Evolutionary conservation across 2,888 invertebrate species (phyloP).

Genomic region (Andrena marginata): DNA sequence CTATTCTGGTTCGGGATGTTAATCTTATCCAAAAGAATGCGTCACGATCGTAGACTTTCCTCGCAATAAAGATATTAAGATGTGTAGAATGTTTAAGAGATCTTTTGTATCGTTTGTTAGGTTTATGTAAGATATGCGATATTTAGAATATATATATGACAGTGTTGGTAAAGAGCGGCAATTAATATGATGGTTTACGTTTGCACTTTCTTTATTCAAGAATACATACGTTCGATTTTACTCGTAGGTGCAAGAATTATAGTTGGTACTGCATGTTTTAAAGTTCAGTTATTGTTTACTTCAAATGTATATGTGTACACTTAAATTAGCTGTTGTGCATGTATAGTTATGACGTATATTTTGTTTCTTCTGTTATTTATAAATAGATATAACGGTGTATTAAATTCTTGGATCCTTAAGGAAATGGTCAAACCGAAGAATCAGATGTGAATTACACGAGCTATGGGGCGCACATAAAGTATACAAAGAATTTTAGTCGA

Average conservation of each 20-base stretch:
- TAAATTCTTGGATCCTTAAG: slow-evolving; percentile 1
- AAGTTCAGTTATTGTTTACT: slow-evolving; percentile 25
- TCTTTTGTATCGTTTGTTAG: background rate
- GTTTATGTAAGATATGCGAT: background rate
- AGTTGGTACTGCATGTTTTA: slow-evolving; percentile 25
- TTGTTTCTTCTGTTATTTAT: background rate
- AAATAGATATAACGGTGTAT: background rate
- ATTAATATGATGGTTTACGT: slow-evolving; percentile 1
- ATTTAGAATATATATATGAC: background rate
- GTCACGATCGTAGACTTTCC: too few relatives aligned
- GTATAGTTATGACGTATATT: slow-evolving; percentile 16
- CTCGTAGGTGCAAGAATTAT: slow-evolving; percentile 4
- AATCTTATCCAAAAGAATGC: too few relatives aligned
- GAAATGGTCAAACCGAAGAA: background rate
- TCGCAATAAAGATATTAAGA: background rate
- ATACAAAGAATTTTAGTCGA: background rate
- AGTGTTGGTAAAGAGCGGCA: background rate
- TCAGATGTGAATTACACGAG: background rate
- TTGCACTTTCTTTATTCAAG: background rate
- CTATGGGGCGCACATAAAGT: background rate
- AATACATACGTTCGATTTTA: background rate
- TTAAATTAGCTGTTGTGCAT: slow-evolving; percentile 20
- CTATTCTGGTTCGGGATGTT: too few relatives aligned
- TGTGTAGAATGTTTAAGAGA: background rate
- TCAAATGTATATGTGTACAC: slow-evolving; percentile 6